These are phyloP conservation scores for Oncorhynchus clarkii DNA, from an alignment of 2,113 vertebrate species.

Conservation along the genomic window DNA sequence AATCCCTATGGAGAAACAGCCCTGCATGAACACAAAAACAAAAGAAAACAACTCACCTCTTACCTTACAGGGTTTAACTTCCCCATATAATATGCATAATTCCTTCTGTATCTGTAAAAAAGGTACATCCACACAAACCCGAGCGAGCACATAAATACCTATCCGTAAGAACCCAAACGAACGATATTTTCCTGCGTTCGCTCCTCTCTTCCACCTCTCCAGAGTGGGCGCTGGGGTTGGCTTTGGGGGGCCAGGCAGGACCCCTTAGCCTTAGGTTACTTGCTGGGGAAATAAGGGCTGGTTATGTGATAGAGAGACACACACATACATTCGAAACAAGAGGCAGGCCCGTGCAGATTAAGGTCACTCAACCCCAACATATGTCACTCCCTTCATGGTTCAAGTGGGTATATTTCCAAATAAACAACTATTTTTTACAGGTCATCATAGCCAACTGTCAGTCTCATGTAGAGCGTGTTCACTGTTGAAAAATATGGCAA, in stretches of 20 bases:
- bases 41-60: constrained; percentile 78
- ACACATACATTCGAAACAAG: constrained; percentile 88
- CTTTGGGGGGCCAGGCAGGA: constrained; percentile 90
- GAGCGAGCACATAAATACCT: constrained; percentile 99
- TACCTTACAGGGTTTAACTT: constrained; percentile 90
- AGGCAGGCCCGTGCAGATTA: constrained; percentile 83
- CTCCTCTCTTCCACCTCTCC: constrained; percentile 97
- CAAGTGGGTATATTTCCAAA: background rate
- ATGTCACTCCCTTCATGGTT: background rate
- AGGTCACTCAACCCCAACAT: constrained; percentile 76
- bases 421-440: background rate
- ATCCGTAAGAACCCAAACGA: constrained; percentile 99
- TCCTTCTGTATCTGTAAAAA: constrained; percentile 90
- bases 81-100: constrained; percentile 77
- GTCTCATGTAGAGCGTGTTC: no score
- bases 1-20: constrained; percentile 37
- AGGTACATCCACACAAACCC: constrained; percentile 99
- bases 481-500: no score
- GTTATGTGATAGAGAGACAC: constrained; percentile 99
- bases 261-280: constrained; percentile 89
- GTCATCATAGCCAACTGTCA: background rate
- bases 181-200: constrained; percentile 96
- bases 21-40: constrained; percentile 28
- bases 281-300: constrained; percentile 96
- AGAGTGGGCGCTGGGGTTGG: constrained; percentile 86